Evolutionary conservation across 2,113 vertebrate species (phyloP), one percentile per base, ranked within the genome.

Genomic region (Naja naja): DNA sequence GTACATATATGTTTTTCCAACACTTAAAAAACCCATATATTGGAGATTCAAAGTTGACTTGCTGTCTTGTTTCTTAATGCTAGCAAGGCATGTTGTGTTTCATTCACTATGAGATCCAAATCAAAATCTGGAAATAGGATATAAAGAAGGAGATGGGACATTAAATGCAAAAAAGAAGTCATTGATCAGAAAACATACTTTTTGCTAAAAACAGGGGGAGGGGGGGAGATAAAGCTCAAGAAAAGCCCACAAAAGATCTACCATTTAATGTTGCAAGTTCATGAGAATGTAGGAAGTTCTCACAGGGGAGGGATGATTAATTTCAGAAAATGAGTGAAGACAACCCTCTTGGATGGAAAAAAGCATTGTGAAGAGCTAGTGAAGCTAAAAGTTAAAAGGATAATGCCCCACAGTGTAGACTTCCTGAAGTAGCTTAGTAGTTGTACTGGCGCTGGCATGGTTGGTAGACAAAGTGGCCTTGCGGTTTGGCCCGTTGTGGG

Each of bases 361-460:
- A 93, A 93, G 91, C 92, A 54, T 91, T 85, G 89, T 54, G 54
- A 89, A 54, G 87, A 20, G 90, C 85, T 25, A 55, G 93, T 20
- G 53, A 92, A 22, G 54, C 55, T 54, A 85, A 91, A 89, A 85
- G 69, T 93, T 93, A 56, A 93, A 91, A 53, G 93, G 92, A 81
- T 94, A 94, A 94, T 93, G 95, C 95, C 95, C 93, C 7, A 87
- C 1, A 30, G 93, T 53, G 34, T 85, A 43, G 94, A 93, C 22
- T 3, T 88, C 93, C 91, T 6, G 47, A 92, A 7, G 88, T 55
- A 93, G 95, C 94, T 99, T 98, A 99, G 98, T 99, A 98, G 98
- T 98, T 98, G 98, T 98, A 95, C 97, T 98, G 99, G 95, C 98
- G 99, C 97, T 99, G 99, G 98, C 98, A 98, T 92, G 99, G 99